phyloP scores from a whole-genome alignment of 2,113 vertebrate genomes.

The Phaethon lepturus region DNA sequence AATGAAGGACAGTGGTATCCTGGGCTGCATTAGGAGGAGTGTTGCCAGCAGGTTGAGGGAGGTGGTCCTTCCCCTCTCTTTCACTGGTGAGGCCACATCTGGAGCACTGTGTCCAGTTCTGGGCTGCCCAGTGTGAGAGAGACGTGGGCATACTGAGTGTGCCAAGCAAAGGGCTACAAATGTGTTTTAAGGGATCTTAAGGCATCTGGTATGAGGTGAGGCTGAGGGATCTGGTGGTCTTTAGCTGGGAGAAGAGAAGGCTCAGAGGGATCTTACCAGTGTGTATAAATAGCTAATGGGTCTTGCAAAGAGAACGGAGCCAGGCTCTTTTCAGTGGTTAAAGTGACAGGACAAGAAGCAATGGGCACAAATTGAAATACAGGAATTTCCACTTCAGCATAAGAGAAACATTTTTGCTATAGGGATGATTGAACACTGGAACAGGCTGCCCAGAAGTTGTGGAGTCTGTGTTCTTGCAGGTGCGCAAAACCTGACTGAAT shows the following conservation, averaged over 20 bases:
- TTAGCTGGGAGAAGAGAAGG: background rate
- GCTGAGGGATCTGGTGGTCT: background rate
- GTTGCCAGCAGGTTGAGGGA: background rate
- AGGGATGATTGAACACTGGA: background rate
- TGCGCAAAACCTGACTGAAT: background rate
- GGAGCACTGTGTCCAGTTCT: background rate
- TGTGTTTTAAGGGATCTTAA: background rate
- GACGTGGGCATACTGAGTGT: accelerated
- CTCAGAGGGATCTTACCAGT: background rate
- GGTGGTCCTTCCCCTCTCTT: background rate
- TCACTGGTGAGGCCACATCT: background rate
- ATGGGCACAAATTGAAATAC: background rate
- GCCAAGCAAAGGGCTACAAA: background rate
- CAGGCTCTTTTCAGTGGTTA: background rate
- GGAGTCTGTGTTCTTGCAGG: background rate
- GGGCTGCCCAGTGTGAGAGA: background rate
- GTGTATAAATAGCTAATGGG: background rate
- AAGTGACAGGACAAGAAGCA: background rate
- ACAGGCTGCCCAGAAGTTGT: background rate
- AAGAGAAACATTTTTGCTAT: background rate
- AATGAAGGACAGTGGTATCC: background rate
- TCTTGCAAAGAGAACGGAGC: background rate
- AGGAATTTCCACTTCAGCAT: background rate
- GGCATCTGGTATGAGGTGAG: background rate
- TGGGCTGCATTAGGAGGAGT: background rate